Conservation (phyloP, 2,888 invertebrate species). For the Drosophila borborema region DNA sequence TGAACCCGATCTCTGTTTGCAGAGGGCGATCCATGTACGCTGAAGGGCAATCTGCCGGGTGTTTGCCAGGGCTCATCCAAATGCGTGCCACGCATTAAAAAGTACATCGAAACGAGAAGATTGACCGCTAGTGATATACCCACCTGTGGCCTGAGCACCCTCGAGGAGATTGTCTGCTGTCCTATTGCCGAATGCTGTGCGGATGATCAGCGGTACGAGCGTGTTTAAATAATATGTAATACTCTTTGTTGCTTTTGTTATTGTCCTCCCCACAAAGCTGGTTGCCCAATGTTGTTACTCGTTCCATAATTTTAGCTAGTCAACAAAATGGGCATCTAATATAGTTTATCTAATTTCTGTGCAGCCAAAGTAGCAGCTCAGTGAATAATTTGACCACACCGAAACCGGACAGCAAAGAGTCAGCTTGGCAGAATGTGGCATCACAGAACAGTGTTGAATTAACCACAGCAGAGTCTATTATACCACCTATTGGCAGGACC, state of each 20-base stretch:
- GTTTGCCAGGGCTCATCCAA: slow-evolving; percentile 58
- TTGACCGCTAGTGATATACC: slow-evolving; percentile 59
- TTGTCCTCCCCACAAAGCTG: slow-evolving; percentile 16
- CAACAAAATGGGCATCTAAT: slow-evolving; percentile 32
- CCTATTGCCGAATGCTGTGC: slow-evolving; percentile 60
- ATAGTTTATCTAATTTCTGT: slow-evolving; percentile 39
- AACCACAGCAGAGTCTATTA: background rate
- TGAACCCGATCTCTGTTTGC: slow-evolving; percentile 5
- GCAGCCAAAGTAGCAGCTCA: slow-evolving; percentile 29
- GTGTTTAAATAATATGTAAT: background rate
- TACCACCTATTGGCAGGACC: background rate
- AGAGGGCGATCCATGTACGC: slow-evolving; percentile 59
- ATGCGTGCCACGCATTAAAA: slow-evolving; percentile 56
- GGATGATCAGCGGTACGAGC: slow-evolving; percentile 37
- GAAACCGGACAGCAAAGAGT: background rate
- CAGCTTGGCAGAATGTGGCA: background rate
- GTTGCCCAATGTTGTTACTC: slow-evolving; percentile 45
- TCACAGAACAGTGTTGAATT: background rate
- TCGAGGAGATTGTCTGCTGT: slow-evolving; percentile 79
- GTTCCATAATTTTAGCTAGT: slow-evolving; percentile 23
- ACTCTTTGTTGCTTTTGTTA: slow-evolving; percentile 18
- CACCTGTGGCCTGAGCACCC: slow-evolving; percentile 66
- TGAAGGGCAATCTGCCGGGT: slow-evolving; percentile 56
- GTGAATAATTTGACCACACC: background rate
- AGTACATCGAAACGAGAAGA: slow-evolving; percentile 48